Evolutionary conservation across 2,888 invertebrate species (phyloP), one percentile per base, ranked within the genome.

Genomic region (Ophraella communa): DNA sequence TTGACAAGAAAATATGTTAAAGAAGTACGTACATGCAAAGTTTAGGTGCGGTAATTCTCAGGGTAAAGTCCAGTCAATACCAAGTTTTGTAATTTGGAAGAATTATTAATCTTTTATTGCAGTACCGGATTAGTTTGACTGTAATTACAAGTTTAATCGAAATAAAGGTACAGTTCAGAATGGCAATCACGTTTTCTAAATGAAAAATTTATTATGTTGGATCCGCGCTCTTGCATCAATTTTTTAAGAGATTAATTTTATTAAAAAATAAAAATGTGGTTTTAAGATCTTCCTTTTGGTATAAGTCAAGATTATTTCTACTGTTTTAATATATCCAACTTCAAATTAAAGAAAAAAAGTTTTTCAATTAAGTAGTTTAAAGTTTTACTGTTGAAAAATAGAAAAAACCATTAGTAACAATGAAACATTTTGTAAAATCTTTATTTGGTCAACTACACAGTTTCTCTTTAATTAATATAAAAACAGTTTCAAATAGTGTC

Each of bases 21-120:
- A 55, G 55, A 55, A 55, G 35, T 44, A 23, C 44, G 35, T 27
- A 27, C 55, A 55, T 55, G 55, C 55, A 55, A 55, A 55, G 18
- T 55, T 24, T 55, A 27, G 55, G 55, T 24, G 55, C 27, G 44
- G 24, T 27, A 24, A 24, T 35, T 18, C 54, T 21, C 21, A 35
- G 23, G 39, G 44, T 44, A 55, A 44, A 42, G 23, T 47, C 17
- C 42, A 27, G 35, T 35, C 35, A 14, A 33, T 30, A 21, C 39
- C 8, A 7, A 14, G 23, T 39, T 39, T 18, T 54, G 39, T 54
- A 5, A 21, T 54, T 54, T 54, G 51, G 20, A n/a, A 47, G n/a
- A 47, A 47, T 4, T 21, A 47, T 47, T 20, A 45, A 45, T 45
- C 0, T 14, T 39, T 39, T 39, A 5, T 14, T 17, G 14, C 39